These are phyloP conservation scores for Malacoctenus gilli DNA, from an alignment of 2,797 vertebrate species.

Conservation along the genomic window DNA sequence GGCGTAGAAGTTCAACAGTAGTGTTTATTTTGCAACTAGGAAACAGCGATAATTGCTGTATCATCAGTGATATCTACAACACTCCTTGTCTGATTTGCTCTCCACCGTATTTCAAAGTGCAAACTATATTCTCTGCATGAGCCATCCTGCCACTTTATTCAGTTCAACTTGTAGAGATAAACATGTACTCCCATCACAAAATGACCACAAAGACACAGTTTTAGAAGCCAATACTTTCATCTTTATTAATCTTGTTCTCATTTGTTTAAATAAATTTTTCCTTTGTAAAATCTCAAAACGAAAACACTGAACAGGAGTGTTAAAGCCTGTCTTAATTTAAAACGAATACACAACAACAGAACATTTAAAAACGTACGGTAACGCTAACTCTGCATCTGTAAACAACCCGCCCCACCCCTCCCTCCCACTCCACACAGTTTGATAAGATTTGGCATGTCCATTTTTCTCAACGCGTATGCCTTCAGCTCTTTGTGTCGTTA, in stretches of 20 bases:
- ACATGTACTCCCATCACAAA: neutral
- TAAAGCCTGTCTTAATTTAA: constrained; percentile 87
- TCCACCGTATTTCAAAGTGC: too few relatives aligned
- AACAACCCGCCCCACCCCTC: constrained; percentile 76
- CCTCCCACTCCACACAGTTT: constrained; percentile 79
- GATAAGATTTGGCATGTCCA: constrained; percentile 86
- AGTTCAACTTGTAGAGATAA: too few relatives aligned
- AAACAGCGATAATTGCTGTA: too few relatives aligned
- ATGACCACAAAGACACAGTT: constrained; percentile 40
- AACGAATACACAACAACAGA: constrained; percentile 84
- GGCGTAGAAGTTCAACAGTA: too few relatives aligned
- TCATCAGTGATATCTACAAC: too few relatives aligned
- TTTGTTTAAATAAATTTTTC: constrained; percentile 86
- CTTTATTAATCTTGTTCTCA: constrained; percentile 86
- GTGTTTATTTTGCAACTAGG: too few relatives aligned
- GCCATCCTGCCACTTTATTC: too few relatives aligned
- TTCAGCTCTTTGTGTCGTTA: constrained; percentile 82
- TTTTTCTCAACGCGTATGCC: constrained; percentile 78
- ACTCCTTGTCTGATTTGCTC: too few relatives aligned
- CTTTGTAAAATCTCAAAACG: constrained; percentile 86
- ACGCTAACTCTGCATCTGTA: constrained; percentile 82
- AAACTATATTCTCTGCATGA: too few relatives aligned
- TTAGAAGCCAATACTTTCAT: constrained; percentile 83
- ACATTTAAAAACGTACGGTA: constrained; percentile 83
- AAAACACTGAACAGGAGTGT: constrained; percentile 88